phyloP scores from a whole-genome alignment of 2,797 vertebrate genomes.

The Halcyon chelicuti region DNA sequence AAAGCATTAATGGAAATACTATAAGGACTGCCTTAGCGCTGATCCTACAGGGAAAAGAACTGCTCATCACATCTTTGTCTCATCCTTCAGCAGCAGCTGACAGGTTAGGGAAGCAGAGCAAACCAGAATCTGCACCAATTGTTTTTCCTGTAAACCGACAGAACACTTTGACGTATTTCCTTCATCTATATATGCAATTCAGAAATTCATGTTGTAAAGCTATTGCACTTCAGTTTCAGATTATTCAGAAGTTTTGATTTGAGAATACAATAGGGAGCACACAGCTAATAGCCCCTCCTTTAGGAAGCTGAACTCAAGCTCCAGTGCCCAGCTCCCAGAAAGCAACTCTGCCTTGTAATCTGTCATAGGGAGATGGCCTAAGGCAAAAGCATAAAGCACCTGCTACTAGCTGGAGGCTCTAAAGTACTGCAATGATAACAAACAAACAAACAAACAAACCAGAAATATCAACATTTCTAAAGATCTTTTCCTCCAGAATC shows the following conservation, averaged over 20 bases:
- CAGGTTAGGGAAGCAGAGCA: background rate
- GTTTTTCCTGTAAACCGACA: background rate
- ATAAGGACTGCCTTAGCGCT: background rate
- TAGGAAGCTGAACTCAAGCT: background rate
- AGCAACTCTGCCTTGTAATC: background rate
- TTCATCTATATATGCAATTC: background rate
- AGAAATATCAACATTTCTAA: background rate
- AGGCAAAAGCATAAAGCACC: background rate
- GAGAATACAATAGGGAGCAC: background rate
- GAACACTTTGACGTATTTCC: background rate
- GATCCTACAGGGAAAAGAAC: background rate
- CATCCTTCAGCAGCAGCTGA: background rate
- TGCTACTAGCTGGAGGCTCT: background rate
- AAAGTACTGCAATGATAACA: background rate
- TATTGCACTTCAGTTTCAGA: background rate
- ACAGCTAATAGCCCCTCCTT: background rate
- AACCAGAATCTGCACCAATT: background rate
- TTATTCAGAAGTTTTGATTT: background rate
- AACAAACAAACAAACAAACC: background rate
- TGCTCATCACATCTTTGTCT: rapidly evolving
- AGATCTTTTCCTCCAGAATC: background rate
- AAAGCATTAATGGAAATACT: background rate
- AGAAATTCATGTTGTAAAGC: background rate
- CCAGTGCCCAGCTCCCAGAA: background rate
- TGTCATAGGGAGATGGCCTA: background rate